A percentile compares a stretch with the other conserved stretches of the same genome.
Conservation (phyloP, 2,113 vertebrate genomes). For the Tupaia chinensis region DNA sequence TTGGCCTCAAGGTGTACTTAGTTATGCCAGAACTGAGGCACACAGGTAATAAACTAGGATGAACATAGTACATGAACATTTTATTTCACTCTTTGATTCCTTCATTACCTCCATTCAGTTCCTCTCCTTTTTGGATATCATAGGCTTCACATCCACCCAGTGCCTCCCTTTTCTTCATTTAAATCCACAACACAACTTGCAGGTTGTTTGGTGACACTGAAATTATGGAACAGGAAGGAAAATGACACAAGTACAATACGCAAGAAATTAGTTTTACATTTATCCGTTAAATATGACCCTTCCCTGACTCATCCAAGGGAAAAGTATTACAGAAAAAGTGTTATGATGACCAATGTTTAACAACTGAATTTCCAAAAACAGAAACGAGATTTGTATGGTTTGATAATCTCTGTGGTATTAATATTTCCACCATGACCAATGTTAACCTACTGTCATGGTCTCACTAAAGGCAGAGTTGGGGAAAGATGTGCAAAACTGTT, state of each 20-base stretch:
- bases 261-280: background rate
- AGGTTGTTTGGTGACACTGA: background rate
- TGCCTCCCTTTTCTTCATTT: background rate
- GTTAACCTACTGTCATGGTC: background rate
- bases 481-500: accelerated
- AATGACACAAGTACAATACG: background rate
- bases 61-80: background rate
- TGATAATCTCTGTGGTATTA: background rate
- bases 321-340: background rate
- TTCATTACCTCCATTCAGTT: too few species aligned
- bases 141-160: background rate
- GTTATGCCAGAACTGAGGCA: background rate
- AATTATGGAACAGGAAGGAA: background rate
- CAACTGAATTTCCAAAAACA: background rate
- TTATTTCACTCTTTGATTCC: conserved; percentile 16
- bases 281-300: background rate
- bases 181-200: background rate
- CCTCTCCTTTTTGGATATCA: background rate
- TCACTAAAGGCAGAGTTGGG: background rate
- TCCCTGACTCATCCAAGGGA: background rate
- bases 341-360: background rate
- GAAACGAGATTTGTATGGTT: background rate
- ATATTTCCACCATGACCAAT: background rate
- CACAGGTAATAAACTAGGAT: background rate
- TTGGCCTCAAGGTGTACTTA: conserved; percentile 14